Evolutionary conservation across 2,797 vertebrate species (phyloP), one percentile per base, ranked within the genome.

Genomic region (Gallirallus australis): DNA sequence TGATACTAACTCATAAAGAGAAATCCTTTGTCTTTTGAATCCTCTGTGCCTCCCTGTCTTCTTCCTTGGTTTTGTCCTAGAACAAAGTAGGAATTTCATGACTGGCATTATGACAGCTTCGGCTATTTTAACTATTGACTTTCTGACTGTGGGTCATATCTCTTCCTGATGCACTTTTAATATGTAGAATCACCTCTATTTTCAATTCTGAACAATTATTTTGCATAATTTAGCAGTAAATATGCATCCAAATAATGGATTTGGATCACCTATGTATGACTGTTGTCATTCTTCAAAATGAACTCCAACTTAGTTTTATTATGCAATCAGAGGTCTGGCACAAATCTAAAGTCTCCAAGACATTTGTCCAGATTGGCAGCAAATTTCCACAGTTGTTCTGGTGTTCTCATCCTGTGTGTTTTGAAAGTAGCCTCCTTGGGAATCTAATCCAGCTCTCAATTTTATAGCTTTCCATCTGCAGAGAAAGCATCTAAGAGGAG

Each of bases 401-500:
- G 12, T 82, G 25, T 73, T 90, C 33, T 85, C 9, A n/a, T 47
- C 25, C 31, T 72, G 59, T 17, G 2, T 94, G n/a, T 73, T 82
- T 59, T 77, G 27, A 37, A 66, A 81, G 50, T 64, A 59, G 47
- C 40, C 33, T 60, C 23, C 53, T 37, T 86, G 27, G 39, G 72
- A 64, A 82, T 54, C 70, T 96, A 59, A 94, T 25, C n/a, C 50
- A 33, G 94, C 73, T 96, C 87, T 89, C 68, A 94, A 96, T 91
- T 84, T 97, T 97, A 18, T 93, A 98, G 98, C 91, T 97, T 95
- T 96, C 86, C 94, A 63, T 64, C 84, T 78, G 70, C 75, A 72
- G 92, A 93, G 48, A 78, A 79, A 82, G 50, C 5, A 12, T 39
- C 54, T 15, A 75, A 94, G 40, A 93, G 54, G 84, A 86, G 80